Evolutionary conservation across 2,888 invertebrate species (phyloP).

Genomic region (Melieria crassipennis): DNA sequence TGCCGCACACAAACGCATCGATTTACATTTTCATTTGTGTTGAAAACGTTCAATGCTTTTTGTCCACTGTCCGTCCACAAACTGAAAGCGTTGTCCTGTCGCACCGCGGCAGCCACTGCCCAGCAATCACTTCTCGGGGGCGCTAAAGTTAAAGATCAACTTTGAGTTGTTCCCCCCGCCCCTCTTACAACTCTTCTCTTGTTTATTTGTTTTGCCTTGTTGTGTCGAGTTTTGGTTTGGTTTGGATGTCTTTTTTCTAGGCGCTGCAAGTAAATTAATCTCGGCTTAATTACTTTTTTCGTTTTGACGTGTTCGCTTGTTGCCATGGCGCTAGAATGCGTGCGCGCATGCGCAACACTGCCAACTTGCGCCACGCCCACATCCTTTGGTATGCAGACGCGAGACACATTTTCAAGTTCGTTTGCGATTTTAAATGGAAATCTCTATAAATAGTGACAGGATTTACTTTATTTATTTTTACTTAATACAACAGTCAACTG

Average conservation of each 20-base stretch:
- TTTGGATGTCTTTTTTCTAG: neutral
- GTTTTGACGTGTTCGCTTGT: neutral
- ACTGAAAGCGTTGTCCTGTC: too few species aligned
- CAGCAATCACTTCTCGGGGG: neutral
- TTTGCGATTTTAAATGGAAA: too few species aligned
- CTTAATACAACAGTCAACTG: too few species aligned
- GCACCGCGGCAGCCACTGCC: too few species aligned
- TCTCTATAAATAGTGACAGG: too few species aligned
- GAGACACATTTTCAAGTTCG: too few species aligned
- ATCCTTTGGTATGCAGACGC: neutral
- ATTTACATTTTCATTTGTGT: too few species aligned
- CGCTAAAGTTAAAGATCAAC: conserved; percentile 10
- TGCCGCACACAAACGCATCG: too few species aligned
- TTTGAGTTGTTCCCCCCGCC: neutral
- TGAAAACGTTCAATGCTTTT: too few species aligned
- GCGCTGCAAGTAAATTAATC: conserved; percentile 34
- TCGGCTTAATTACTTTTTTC: conserved; percentile 35
- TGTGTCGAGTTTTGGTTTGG: neutral
- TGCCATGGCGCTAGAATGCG: neutral
- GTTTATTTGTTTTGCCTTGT: neutral
- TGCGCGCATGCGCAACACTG: conserved; percentile 25
- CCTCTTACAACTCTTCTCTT: conserved; percentile 10
- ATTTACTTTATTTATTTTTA: too few species aligned
- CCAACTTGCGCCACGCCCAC: conserved; percentile 17
- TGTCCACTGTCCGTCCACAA: too few species aligned